Base-by-base conservation (phyloP, 2,113 vertebrate genomes). In the Oncorhynchus masou region DNA sequence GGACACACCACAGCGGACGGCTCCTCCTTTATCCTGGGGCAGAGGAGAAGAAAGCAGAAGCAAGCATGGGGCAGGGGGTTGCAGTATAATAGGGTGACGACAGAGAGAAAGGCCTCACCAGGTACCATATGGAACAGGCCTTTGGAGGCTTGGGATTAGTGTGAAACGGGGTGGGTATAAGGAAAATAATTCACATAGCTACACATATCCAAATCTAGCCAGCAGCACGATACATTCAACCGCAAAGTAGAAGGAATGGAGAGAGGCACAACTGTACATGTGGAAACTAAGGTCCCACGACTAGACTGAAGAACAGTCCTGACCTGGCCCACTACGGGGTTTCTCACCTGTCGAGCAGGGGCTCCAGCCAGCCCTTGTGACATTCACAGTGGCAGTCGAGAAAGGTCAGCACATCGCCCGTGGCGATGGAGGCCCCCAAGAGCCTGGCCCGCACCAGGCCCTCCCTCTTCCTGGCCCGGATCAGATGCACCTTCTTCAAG, bases 381-480 rank as follows among this genome's bases (percentile, higher is more conserved):
- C 97, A 98, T 84, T 99, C 98, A 12, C 98, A 99, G 92, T 99
- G 98, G 83, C 98, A 99, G 88, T 99, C 98, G 74, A 99, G 91
- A 88, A 97, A 99, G 0, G 98, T 99, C 51, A 99, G 90, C 83
- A 99, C 94, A 0, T 97, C 93, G 0, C 97, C 97, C 20, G 90
- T 95, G 0, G 96, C 92, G 5, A 89, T 75, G 0, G 96, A 96
- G 0, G 97, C 97, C 1, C 98, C 98, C 15, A 99, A 90, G 11
- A 99, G 89, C 49, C 98, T 93, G 20, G 98, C 98, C n/a, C 98
- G 94, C 76, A 99, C 97, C 78, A 99, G 87, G 20, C 98, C 98
- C 83, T 99, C 97, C 80, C 98, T 91, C 89, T 97, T 98, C 49
- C 89, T 95, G 16, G 97, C 96, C 0, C 98, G 96, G 78, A 99